Base-by-base conservation (phyloP, 2,888 invertebrate genomes). In the Synanthedon andrenaeformis region DNA sequence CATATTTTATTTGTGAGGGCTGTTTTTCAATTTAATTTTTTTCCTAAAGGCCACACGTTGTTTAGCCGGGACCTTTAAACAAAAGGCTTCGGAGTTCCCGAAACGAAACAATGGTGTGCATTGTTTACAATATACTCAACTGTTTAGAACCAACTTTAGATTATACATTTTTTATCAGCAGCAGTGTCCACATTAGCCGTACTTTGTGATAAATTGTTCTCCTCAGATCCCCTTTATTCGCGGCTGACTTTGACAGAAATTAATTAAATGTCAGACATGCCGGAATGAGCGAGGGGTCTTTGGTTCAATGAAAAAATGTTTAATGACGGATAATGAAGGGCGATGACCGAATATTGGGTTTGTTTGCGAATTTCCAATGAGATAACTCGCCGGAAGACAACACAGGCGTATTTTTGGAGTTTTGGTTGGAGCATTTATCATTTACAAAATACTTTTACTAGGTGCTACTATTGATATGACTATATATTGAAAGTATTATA, bases 201-300 rank as follows among this genome's bases (percentile, higher is more conserved):
- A 49, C 55, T 55, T 52, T 51, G 54, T 61, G 61, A 61, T 61
- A 56, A 59, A 61, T 61, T 60, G 59, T 59, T 59, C 57, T 57
- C 54, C 57, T 57, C 55, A 52, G 42, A 56, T 57, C 59, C 60
- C 57, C 55, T 58, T 60, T 57, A 57, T 57, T 52, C 19, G 55
- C 35, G 48, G 56, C 58, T 59, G 56, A 59, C 53, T 59, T 56
- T 54, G 57, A 59, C 61, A 57, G 59, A 57, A 63, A 62, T 62
- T 63, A 63, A 63, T 63, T 62, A 61, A 62, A 59, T 57, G 58
- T 57, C 56, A 57, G 58, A 57, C 56, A 55, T 57, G 52, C 56
- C 41, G 49, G 55, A 53, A 54, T 19, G 49, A 17, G 11, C 12
- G 49, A 12, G 19, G 19, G 17, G 12, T 19, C 23, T 49, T 49